phyloP scores from a whole-genome alignment of 2,113 vertebrate genomes.

The Laterallus jamaicensis region DNA sequence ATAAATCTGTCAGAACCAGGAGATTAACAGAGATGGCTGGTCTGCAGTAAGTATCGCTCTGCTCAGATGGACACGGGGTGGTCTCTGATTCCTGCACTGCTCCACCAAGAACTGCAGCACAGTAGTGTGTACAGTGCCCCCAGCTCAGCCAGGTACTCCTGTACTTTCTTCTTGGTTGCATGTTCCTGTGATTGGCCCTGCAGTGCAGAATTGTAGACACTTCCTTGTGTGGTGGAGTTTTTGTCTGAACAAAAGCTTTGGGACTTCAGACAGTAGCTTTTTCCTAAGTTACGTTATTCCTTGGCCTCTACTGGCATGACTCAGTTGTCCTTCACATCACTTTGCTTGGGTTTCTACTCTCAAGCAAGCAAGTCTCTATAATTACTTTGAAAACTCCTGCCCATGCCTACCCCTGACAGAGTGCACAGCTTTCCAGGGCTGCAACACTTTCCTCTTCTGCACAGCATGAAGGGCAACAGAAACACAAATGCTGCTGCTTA shows the following conservation, averaged over 20 bases:
- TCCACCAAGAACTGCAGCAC: background rate
- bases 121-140: background rate
- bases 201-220: background rate
- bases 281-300: background rate
- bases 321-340: background rate
- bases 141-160: background rate
- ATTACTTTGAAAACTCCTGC: background rate
- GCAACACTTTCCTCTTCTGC: background rate
- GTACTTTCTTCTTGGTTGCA: background rate
- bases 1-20: background rate
- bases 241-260: constrained; percentile 1
- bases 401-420: background rate
- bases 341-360: background rate
- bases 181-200: background rate
- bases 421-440: background rate
- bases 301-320: background rate
- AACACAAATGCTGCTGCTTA: background rate
- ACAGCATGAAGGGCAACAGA: background rate
- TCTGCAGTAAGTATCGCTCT: background rate
- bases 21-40: background rate
- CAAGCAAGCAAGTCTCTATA: background rate
- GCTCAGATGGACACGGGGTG: background rate
- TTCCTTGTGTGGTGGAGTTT: constrained; percentile 15
- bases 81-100: background rate
- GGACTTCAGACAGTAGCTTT: background rate